These are phyloP conservation scores for Ranitomeya variabilis DNA, from an alignment of 2,113 vertebrate species.

Conservation along the genomic window DNA sequence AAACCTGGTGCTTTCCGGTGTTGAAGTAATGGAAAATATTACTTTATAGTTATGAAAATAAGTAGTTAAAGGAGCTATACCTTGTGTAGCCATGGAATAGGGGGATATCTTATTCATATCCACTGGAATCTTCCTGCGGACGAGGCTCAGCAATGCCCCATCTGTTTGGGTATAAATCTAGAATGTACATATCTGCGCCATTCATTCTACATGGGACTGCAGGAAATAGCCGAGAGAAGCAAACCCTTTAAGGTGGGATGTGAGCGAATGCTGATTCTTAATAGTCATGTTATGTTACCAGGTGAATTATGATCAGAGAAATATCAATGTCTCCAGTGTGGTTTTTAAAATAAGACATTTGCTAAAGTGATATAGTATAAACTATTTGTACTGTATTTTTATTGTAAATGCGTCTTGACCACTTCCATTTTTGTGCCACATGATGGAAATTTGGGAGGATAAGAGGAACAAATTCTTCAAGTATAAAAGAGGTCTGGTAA, in stretches of 20 bases:
- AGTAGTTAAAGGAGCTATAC: neutral
- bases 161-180: too few relatives aligned
- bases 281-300: neutral
- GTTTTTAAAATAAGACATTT: neutral
- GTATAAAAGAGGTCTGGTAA: constrained; percentile 6
- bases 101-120: too few relatives aligned
- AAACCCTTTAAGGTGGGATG: too few relatives aligned
- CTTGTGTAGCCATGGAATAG: too few relatives aligned
- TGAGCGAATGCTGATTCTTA: neutral
- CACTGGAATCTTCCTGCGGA: too few relatives aligned
- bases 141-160: too few relatives aligned
- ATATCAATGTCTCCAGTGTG: neutral
- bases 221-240: too few relatives aligned
- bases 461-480: neutral
- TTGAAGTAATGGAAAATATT: neutral
- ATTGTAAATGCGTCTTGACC: neutral
- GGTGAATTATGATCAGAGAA: neutral
- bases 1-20: neutral
- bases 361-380: neutral
- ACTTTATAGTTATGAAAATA: neutral
- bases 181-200: too few relatives aligned
- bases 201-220: too few relatives aligned
- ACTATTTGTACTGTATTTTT: neutral
- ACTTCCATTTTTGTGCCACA: neutral
- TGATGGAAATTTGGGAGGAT: neutral